Evolutionary conservation across 2,113 vertebrate genomes (phyloP).

Genomic region (Solenodon paradoxus): DNA sequence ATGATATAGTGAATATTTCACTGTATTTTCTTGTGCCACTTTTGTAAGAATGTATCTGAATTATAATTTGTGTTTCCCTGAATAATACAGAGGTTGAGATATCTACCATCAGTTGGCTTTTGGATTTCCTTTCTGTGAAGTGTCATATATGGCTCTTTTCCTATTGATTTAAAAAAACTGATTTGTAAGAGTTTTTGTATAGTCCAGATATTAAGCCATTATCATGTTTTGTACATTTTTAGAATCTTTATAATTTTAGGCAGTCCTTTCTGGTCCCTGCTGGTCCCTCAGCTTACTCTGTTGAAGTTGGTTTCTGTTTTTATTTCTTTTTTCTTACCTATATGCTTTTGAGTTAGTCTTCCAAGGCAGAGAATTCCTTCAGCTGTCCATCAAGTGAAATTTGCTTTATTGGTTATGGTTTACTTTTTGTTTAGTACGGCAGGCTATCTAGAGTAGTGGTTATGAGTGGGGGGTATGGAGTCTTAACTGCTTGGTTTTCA

Average conservation of each 20-base stretch:
- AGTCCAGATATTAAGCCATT: background rate
- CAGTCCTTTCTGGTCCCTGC: background rate
- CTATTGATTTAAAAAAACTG: background rate
- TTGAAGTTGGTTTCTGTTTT: background rate
- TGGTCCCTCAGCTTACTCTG: background rate
- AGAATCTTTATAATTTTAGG: background rate
- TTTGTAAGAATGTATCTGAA: background rate
- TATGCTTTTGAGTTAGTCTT: background rate
- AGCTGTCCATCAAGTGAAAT: background rate
- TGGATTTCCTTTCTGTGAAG: background rate
- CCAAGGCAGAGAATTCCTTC: background rate
- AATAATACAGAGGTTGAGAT: background rate
- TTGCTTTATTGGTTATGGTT: conserved; percentile 14
- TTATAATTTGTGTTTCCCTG: background rate
- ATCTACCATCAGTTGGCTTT: background rate
- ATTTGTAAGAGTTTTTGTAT: background rate
- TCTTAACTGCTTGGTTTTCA: background rate
- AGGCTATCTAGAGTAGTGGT: background rate
- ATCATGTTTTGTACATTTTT: background rate
- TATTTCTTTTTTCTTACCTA: background rate
- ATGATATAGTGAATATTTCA: background rate
- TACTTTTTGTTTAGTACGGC: background rate
- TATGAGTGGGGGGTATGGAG: background rate
- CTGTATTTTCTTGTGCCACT: background rate
- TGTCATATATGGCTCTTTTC: background rate